phyloP scores from a whole-genome alignment of 1,140 invertebrate genomes.

The Colletes latitarsis region DNA sequence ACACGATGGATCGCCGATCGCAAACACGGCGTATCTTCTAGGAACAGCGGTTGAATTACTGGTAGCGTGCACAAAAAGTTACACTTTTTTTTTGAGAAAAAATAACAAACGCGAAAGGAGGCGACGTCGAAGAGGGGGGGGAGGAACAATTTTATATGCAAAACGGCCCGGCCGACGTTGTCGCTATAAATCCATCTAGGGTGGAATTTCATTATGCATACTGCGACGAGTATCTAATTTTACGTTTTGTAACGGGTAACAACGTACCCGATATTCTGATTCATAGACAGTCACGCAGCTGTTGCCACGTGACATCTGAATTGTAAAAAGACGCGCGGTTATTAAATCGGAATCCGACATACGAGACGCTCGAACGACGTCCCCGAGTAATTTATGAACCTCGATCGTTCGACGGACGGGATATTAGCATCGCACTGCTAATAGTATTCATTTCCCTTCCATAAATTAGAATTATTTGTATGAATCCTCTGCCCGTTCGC shows the following conservation, averaged over 20 bases:
- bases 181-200: constrained; percentile 66
- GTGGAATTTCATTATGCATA: constrained; percentile 65
- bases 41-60: too few species aligned
- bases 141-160: constrained; percentile 55
- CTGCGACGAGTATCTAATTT: constrained; percentile 64
- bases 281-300: constrained; percentile 70
- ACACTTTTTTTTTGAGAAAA: not conserved
- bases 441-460: not conserved
- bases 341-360: constrained; percentile 63
- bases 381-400: constrained; percentile 16
- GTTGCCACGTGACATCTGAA: constrained; percentile 71
- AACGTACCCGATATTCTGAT: constrained; percentile 52
- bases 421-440: not conserved
- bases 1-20: not conserved
- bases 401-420: not conserved
- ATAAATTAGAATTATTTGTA: not conserved
- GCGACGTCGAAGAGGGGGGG: not conserved
- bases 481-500: too few species aligned
- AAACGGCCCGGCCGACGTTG: constrained; percentile 31
- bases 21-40: not conserved
- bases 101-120: not conserved
- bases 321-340: constrained; percentile 71
- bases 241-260: constrained; percentile 48
- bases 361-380: not conserved
- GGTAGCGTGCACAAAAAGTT: not conserved